phyloP scores from a whole-genome alignment of 2,888 invertebrate species.

The Phytoseiulus persimilis region DNA sequence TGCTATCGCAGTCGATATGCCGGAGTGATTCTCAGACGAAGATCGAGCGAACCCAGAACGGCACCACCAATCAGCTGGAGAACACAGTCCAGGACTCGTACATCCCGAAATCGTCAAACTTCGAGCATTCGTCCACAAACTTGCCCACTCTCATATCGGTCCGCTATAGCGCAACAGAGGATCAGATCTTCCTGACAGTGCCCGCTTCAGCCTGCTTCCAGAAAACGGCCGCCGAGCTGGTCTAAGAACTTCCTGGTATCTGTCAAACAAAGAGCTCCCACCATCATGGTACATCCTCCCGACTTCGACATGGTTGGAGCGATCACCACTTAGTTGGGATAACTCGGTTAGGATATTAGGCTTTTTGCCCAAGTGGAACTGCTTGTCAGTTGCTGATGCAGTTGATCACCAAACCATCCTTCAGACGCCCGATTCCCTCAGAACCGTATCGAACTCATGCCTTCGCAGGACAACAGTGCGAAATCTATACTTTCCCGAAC shows the following conservation, averaged over 20 bases:
- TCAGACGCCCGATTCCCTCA: no score
- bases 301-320: no score
- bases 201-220: not conserved
- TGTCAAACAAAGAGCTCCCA: not conserved
- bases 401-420: no score
- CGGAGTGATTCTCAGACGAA: slow-evolving; percentile 19
- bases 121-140: slow-evolving; percentile 8
- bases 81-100: slow-evolving; percentile 12
- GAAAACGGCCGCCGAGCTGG: not conserved
- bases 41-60: slow-evolving; percentile 28
- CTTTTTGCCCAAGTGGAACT: no score
- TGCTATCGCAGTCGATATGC: slow-evolving; percentile 15
- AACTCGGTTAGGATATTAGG: no score
- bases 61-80: not conserved
- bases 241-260: not conserved
- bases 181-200: slow-evolving; percentile 24
- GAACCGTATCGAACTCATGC: no score
- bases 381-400: no score
- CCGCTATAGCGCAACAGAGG: slow-evolving; percentile 15
- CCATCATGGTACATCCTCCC: not conserved
- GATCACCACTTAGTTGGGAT: no score
- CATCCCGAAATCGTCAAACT: slow-evolving; percentile 18
- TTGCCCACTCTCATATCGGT: slow-evolving; percentile 24
- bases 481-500: no score
- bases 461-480: no score